Base-by-base conservation (phyloP, 1,140 invertebrate genomes). In the Drosophila murphyi region DNA sequence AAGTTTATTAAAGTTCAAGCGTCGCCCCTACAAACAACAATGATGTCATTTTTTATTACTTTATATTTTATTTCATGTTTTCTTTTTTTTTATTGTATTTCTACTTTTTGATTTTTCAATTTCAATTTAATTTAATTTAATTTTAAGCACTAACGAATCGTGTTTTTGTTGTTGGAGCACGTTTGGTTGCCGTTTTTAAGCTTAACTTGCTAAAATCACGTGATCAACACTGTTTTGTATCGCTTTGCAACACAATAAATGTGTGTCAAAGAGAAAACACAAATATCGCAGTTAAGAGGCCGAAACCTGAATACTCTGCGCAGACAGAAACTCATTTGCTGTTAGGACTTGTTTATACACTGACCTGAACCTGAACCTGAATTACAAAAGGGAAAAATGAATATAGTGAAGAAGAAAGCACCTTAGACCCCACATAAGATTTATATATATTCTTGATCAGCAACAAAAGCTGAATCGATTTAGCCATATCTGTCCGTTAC, bases 1-100 rank as follows among this genome's bases (percentile, higher is more conserved):
- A 89, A 88, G 85, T 88, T 88, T 85, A 89, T 89, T 81, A 37
- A 80, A 80, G 85, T 89, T 88, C 85, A 89, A 75, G 52, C 57
- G 31, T 48, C 60, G 47, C 31, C 35, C 43, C 28, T 47, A 75
- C 48, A 68, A 82, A 71, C 50, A 82, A 69, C 50, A 65, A 77
- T 87, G 83, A 87, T 79, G 83, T 87, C 83, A 88, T 72, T 76
- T 76, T 63, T 50, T 78, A 62, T 43, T 20, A 20, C 20, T 20
- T 20, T 20, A 20, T 20, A 20, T 20, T 20, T 20, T 20, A 20
- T 20, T 20, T 20, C 20, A 48, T 73, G 7, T 39, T 50, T 48
- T 50, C 37, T 74, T 72, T 63, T 61, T 61, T 50, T 79, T 72
- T 61, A 45, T 48, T 2, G 20, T 20, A 20, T 20, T 20, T 20